Evolutionary conservation across 2,797 vertebrate species (phyloP).

Genomic region (Hoplostethus atlanticus): DNA sequence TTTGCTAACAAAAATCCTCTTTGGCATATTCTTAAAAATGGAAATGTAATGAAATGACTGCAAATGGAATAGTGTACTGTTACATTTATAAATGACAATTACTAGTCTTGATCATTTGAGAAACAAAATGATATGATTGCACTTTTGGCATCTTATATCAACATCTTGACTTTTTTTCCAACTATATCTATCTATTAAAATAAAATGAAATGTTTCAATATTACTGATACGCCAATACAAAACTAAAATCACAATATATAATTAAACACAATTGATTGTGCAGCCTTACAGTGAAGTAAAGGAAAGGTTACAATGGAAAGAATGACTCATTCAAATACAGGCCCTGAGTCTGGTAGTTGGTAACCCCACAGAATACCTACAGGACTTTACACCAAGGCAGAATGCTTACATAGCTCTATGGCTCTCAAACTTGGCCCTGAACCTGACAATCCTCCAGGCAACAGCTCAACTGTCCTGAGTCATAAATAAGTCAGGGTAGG

Average conservation of each 20-base stretch:
- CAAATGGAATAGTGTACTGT: too few species aligned
- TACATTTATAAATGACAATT: too few species aligned
- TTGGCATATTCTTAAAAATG: too few species aligned
- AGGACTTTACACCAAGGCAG: slow-evolving; percentile 3
- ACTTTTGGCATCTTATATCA: too few species aligned
- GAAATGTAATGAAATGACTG: too few species aligned
- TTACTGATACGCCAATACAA: neutral
- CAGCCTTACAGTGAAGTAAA: neutral
- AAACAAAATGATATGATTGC: too few species aligned
- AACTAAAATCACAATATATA: neutral
- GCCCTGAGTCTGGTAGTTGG: neutral
- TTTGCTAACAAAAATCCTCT: too few species aligned
- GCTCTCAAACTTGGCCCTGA: neutral
- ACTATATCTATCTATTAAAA: too few species aligned
- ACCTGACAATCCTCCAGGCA: slow-evolving; percentile 34
- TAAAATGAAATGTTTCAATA: neutral
- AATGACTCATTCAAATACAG: neutral
- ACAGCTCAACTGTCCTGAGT: slow-evolving; percentile 26
- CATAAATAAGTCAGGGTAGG: slow-evolving; percentile 52
- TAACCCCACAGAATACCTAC: slow-evolving; percentile 28
- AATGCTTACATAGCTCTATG: neutral
- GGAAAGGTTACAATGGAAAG: neutral
- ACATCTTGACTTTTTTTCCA: too few species aligned
- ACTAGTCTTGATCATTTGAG: too few species aligned
- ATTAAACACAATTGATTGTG: neutral